Evolutionary conservation across 1,140 invertebrate genomes (phyloP), one percentile per base, ranked within the genome.

Genomic region (Drosophila watanabei): DNA sequence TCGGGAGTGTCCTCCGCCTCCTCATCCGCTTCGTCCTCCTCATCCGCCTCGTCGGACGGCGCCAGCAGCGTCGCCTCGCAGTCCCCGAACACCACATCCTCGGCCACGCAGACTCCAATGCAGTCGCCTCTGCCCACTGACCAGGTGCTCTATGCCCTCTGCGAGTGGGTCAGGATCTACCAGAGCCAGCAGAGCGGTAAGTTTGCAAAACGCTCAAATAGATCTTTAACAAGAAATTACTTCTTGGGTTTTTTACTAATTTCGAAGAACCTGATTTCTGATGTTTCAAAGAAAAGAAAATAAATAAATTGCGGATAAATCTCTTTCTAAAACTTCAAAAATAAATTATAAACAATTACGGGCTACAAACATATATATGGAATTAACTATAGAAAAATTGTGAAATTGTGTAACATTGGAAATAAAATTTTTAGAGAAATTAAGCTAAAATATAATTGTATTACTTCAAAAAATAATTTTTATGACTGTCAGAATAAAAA

Each of bases 101-200:
- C 92, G 76, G 92, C 92, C 59, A 93, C 92, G 64, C 92, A 93
- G 81, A 93, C 92, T 63, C 92, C 92, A 35, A 91, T 93, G 87
- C 92, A 91, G 72, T 93, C 91, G 78, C 92, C 92, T 18, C 54
- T 87, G 73, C 79, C 86, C 56, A 77, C 81, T 28, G 91, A 92
- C 66, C 79, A 92, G 60, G 76, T 93, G 54, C 71, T 93, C 35
- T 82, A 92, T 63, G 92, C 92, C 69, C 72, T 93, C 18, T 93
- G 78, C 54, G 92, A 93, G 48, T 92, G 79, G 61, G 75, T 90
- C 41, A 75, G 85, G 43, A 68, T 76, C 46, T 83, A 88, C 33
- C 81, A 75, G 64, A 70, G 66, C 64, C 78, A 77, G 51, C 59
- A 69, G 18, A 82, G 61, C 49, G 76, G 77, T 79, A 65, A 79